Conservation (phyloP, 2,797 vertebrate species). For the Cirrhinus molitorella region DNA sequence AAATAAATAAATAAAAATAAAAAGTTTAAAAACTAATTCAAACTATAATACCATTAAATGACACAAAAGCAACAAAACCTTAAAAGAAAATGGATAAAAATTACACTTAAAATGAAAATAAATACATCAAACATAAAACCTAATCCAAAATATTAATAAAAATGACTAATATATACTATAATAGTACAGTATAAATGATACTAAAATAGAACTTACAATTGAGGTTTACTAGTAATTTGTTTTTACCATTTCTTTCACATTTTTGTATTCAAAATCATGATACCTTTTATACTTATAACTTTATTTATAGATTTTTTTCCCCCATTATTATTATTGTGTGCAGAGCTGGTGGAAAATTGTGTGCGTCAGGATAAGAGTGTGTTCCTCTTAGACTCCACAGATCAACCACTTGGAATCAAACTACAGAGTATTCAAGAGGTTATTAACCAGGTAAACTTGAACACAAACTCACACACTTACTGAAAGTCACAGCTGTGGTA, state of each 20-base stretch:
- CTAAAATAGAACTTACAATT: background rate
- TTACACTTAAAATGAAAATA: too few species aligned
- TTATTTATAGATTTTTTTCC: too few species aligned
- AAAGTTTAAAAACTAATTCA: too few species aligned
- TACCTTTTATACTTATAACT: too few species aligned
- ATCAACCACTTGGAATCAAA: slow-evolving; percentile 73
- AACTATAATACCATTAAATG: too few species aligned
- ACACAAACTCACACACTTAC: slow-evolving; percentile 50
- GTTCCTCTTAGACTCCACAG: slow-evolving; percentile 75
- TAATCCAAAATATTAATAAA: background rate
- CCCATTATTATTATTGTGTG: background rate
- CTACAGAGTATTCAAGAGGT: slow-evolving; percentile 80
- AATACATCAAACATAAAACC: background rate
- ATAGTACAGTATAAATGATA: background rate
- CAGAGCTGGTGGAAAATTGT: slow-evolving; percentile 74
- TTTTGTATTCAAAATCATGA: background rate
- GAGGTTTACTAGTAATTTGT: background rate
- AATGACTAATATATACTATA: background rate
- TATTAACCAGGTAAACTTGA: slow-evolving; percentile 75
- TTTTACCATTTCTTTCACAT: background rate
- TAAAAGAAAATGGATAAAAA: too few species aligned
- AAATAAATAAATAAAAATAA: too few species aligned
- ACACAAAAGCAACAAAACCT: too few species aligned
- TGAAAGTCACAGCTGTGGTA: slow-evolving; percentile 74
- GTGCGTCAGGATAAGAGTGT: slow-evolving; percentile 71